Conservation (phyloP, 2,797 vertebrate genomes). For the Sebastes nivosus region DNA sequence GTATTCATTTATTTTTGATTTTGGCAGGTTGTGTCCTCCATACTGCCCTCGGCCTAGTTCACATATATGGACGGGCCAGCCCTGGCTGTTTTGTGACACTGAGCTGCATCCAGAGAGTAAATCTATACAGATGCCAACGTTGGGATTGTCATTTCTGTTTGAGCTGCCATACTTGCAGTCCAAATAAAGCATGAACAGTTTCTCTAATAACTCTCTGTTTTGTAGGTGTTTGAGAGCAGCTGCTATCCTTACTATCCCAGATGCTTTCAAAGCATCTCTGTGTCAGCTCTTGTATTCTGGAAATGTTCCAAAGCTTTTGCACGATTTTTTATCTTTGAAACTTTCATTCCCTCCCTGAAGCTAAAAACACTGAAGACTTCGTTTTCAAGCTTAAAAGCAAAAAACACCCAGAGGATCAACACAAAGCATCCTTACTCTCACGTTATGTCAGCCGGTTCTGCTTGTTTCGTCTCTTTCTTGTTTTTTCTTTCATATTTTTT, state of each 20-base stretch:
- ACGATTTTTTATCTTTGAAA: slow-evolving; percentile 28
- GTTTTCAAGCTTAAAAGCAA: slow-evolving; percentile 17
- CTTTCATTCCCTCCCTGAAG: slow-evolving; percentile 6
- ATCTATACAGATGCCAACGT: background rate
- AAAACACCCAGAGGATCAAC: slow-evolving; percentile 34
- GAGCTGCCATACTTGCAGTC: background rate
- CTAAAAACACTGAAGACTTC: background rate
- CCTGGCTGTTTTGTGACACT: background rate
- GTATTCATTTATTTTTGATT: no score
- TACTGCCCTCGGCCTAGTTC: no score
- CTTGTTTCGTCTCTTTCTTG: background rate
- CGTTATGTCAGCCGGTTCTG: background rate
- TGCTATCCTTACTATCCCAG: background rate
- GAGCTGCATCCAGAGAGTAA: slow-evolving; percentile 1
- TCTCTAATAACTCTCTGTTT: background rate
- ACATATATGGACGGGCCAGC: no score
- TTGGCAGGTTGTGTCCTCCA: no score
- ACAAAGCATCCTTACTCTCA: slow-evolving; percentile 6
- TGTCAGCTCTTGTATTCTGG: background rate
- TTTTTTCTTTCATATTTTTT: background rate
- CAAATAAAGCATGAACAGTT: background rate
- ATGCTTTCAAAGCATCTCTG: background rate
- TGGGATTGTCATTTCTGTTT: background rate
- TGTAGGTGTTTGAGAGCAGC: background rate
- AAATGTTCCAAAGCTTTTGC: slow-evolving; percentile 9